Base-by-base conservation (phyloP, 1,140 invertebrate species). In the Cherax destructor region DNA sequence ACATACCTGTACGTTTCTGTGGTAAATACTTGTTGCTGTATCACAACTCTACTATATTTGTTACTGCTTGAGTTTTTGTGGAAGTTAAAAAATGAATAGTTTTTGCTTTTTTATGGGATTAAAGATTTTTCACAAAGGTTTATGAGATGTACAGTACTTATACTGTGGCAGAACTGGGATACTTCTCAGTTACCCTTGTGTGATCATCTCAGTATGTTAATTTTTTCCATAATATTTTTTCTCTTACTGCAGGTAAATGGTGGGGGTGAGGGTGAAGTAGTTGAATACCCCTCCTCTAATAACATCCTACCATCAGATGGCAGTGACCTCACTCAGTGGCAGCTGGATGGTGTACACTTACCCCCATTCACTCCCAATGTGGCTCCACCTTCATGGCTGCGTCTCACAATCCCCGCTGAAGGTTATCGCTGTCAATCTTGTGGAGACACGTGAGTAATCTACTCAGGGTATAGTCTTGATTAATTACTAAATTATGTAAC, bases 391-490 rank as follows among this genome's bases (percentile, higher is more conserved):
- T 69, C 91, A 56, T 93, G 92, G 92, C 72, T 93, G n/a, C 83
- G 92, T 13, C 84, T 92, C 56, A 93, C 92, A 78, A 93, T 93
- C 65, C 92, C 92, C 3, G 83, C 92, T 3, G 91, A 93, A 65
- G 92, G 92, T 10, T 93, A 93, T 80, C 88, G 91, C 10, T 93
- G 92, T 69, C 91, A 88, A 24, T 91, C 91, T 13, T 93, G 92
- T 56, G 92, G 91, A 41, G 92, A 93, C 79, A 93, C 88, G 92
- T 93, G 72, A 91, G 92, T 91, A n/a, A 16, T 74, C 3, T 41
- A 30, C 6, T 30, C 9, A 3, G 30, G 24, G 69, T 0, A 69
- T 21, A 69, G 52, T 10, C 6, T 41, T 41, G 2, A 41, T 41
- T 41, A 41, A 41, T 41, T 41, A 41, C 30, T 41, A 41, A 41